Evolutionary conservation across 2,888 invertebrate species (phyloP).

Genomic region (Acleris sparsana): DNA sequence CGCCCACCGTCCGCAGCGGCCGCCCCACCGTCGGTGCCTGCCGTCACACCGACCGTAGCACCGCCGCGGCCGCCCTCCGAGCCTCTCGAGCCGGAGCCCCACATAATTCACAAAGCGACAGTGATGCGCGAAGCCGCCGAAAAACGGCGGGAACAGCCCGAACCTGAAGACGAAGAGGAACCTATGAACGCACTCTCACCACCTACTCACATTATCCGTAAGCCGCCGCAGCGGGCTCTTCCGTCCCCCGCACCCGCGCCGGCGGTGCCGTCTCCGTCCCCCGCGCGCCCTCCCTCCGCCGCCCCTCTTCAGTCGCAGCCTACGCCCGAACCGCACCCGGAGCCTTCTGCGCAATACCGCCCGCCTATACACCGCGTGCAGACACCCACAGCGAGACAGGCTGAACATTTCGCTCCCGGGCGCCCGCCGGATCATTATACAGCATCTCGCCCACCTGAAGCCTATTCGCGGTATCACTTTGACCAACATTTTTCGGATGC

Average conservation of each 20-base stretch:
- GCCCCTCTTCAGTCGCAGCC: slow-evolving; percentile 53
- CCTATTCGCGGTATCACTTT: slow-evolving; percentile 68
- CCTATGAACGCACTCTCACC: slow-evolving; percentile 69
- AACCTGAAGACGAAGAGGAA: slow-evolving; percentile 75
- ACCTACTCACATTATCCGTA: slow-evolving; percentile 78
- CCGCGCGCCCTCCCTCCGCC: slow-evolving; percentile 57
- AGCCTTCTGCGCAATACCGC: slow-evolving; percentile 58
- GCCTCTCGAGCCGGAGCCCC: slow-evolving; percentile 80
- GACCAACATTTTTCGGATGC: slow-evolving; percentile 61
- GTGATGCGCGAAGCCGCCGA: slow-evolving; percentile 81
- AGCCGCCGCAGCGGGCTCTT: slow-evolving; percentile 63
- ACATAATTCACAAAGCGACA: slow-evolving; percentile 81
- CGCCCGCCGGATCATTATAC: slow-evolving; percentile 73
- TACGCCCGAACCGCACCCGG: slow-evolving; percentile 58
- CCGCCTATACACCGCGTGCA: slow-evolving; percentile 61
- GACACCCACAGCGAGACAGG: slow-evolving; percentile 65
- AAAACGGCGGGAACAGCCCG: slow-evolving; percentile 73
- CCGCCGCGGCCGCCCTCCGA: slow-evolving; percentile 79
- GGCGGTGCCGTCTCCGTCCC: slow-evolving; percentile 53
- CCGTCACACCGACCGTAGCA: slow-evolving; percentile 57
- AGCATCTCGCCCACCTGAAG: slow-evolving; percentile 68
- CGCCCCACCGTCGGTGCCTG: slow-evolving; percentile 60
- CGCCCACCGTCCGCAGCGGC: slow-evolving; percentile 80
- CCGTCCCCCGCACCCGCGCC: slow-evolving; percentile 74
- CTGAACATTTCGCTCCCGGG: slow-evolving; percentile 66